phyloP scores from a whole-genome alignment of 2,113 vertebrate species.

The Petrocephalus zakoni region DNA sequence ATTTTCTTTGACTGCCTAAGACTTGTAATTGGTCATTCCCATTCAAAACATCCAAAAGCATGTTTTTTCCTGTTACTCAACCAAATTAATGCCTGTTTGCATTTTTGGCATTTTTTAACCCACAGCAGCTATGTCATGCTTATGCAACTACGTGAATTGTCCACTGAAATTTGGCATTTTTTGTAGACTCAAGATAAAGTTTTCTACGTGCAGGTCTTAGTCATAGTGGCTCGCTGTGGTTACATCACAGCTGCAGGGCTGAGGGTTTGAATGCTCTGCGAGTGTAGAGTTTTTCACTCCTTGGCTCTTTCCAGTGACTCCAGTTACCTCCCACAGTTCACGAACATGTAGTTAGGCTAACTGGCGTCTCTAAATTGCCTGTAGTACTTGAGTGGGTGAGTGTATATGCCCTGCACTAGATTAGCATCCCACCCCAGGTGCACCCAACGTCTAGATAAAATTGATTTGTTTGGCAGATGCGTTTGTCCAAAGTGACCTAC shows the following conservation, averaged over 20 bases:
- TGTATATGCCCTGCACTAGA: neutral
- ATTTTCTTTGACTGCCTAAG: too few relatives aligned
- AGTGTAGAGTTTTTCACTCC: neutral
- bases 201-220: neutral
- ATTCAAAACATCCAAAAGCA: neutral
- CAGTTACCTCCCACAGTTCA: neutral
- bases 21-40: neutral
- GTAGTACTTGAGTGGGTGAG: neutral
- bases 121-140: neutral
- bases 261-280: neutral
- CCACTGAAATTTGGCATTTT: neutral
- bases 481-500: neutral
- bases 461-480: neutral
- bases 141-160: neutral
- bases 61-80: neutral
- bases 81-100: neutral
- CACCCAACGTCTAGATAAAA: neutral
- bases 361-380: neutral
- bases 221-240: neutral
- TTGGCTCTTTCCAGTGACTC: neutral
- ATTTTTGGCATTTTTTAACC: neutral
- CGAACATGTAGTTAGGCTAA: neutral
- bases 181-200: neutral
- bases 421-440: neutral
- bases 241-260: too few relatives aligned